phyloP scores from a whole-genome alignment of 2,113 vertebrate genomes.

The Trematocara variabile region DNA sequence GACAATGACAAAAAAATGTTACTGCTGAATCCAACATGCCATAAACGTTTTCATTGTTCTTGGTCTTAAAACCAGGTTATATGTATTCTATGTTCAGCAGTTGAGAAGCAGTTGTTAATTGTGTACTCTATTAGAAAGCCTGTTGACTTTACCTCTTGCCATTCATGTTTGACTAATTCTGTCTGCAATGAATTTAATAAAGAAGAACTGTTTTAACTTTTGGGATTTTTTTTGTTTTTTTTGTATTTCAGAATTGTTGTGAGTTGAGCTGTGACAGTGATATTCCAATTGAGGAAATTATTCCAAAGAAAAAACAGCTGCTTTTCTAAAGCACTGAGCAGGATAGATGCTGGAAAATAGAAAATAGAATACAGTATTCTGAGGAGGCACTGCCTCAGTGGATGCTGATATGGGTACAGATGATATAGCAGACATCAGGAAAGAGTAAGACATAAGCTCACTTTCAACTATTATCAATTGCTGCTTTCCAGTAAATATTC shows the following conservation, averaged over 20 bases:
- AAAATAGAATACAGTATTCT: not conserved
- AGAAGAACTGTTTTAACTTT: not conserved
- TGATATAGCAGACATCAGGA: not conserved
- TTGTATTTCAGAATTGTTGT: not conserved
- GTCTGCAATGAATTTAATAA: not conserved
- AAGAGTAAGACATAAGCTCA: not conserved
- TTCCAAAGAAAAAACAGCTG: not conserved
- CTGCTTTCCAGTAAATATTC: not conserved
- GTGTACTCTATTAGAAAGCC: not conserved
- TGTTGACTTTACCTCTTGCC: not conserved
- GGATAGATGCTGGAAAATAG: constrained; percentile 14
- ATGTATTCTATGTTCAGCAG: not conserved
- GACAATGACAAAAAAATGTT: not conserved
- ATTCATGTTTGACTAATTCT: not conserved
- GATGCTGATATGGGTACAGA: not conserved
- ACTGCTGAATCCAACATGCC: not conserved
- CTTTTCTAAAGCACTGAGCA: constrained; percentile 21
- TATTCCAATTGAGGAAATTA: constrained; percentile 3
- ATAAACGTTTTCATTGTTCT: accelerated
- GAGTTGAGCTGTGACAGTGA: not conserved
- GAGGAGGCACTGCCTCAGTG: not conserved
- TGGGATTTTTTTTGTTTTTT: not conserved
- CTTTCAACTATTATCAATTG: not conserved
- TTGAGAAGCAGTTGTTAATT: not conserved
- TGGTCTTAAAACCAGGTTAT: not conserved